phyloP scores from a whole-genome alignment of 2,113 vertebrate species.

The Pseudorectes ferrugineus region DNA sequence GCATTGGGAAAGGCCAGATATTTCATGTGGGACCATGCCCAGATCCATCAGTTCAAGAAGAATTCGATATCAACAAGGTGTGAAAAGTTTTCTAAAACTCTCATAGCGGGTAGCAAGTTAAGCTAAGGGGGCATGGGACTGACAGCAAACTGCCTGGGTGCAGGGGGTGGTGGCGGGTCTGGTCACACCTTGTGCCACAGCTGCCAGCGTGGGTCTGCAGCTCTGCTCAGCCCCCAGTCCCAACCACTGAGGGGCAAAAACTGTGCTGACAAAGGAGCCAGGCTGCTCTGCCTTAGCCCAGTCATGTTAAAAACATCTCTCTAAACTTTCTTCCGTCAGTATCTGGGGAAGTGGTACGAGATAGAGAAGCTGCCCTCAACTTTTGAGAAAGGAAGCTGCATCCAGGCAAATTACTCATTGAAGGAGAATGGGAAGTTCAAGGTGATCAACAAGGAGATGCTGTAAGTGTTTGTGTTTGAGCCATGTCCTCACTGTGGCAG shows the following conservation, averaged over 20 bases:
- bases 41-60: slow-evolving; percentile 77
- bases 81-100: not conserved
- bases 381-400: slow-evolving; percentile 79
- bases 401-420: slow-evolving; percentile 75
- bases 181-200: not conserved
- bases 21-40: slow-evolving; percentile 85
- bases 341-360: slow-evolving; percentile 83
- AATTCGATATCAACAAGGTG: slow-evolving; percentile 83
- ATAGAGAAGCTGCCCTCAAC: slow-evolving; percentile 77
- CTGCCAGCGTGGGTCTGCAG: rapidly evolving
- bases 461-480: slow-evolving; percentile 38
- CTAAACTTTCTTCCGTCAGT: slow-evolving; percentile 65
- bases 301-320: not conserved
- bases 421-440: slow-evolving; percentile 76
- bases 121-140: not conserved
- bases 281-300: not conserved
- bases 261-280: rapidly evolving
- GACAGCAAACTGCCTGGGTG: not conserved
- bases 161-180: not conserved
- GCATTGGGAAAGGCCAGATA: slow-evolving; percentile 68
- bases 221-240: rapidly evolving
- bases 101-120: rapidly evolving
- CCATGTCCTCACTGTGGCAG: not conserved
- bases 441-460: slow-evolving; percentile 77
- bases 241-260: rapidly evolving